A percentile compares a stretch with the other conserved stretches of the same genome.
Evolutionary conservation across 2,113 vertebrate genomes (phyloP).

Genomic region (Daboia siamensis): DNA sequence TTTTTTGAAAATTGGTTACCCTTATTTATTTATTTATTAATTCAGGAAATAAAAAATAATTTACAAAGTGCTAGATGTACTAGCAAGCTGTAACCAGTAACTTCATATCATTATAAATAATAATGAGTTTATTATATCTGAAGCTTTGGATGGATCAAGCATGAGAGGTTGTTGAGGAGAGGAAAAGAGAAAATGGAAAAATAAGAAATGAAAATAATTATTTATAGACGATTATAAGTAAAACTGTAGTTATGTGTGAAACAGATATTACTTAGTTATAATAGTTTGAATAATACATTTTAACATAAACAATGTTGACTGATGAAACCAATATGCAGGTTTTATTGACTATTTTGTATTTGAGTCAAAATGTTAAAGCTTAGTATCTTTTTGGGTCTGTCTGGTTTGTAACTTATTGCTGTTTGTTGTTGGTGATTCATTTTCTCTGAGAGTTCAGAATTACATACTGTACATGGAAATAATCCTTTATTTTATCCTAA

Average conservation of each 20-base stretch:
- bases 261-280: not conserved
- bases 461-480: not conserved
- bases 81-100: not conserved
- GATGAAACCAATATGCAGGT: not conserved
- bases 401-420: not conserved
- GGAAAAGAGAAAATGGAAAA: not conserved
- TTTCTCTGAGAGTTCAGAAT: not conserved
- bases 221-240: not conserved
- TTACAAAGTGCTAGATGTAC: not conserved
- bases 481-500: not conserved
- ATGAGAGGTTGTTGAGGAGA: not conserved
- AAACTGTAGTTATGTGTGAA: not conserved
- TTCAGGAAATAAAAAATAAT: not conserved
- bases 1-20: not conserved
- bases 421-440: not conserved
- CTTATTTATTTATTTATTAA: not conserved
- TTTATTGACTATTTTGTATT: not conserved
- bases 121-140: not conserved
- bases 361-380: not conserved
- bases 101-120: not conserved
- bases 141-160: not conserved
- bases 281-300: not conserved
- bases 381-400: not conserved
- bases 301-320: not conserved
- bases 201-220: not conserved